phyloP scores from a whole-genome alignment of 2,797 vertebrate genomes.

The Alauda arvensis region DNA sequence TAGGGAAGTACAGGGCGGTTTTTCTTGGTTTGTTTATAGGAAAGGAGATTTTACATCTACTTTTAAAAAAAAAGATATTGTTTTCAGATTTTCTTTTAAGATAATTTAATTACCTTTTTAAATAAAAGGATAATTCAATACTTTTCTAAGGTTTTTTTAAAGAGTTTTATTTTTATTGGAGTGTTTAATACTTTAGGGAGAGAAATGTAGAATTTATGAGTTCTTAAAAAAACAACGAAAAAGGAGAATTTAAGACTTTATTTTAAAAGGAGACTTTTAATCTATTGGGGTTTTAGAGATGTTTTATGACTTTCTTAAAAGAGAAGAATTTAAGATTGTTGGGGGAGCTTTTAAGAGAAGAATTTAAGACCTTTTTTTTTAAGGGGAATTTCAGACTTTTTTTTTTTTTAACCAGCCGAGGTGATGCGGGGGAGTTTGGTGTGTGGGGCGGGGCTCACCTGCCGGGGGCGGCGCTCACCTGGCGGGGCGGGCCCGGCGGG shows the following conservation, averaged over 20 bases:
- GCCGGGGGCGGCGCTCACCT: neutral
- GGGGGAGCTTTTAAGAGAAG: neutral
- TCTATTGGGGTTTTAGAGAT: neutral
- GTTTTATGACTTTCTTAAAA: neutral
- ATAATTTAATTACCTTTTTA: neutral
- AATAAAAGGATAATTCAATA: neutral
- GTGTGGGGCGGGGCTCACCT: neutral
- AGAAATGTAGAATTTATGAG: neutral
- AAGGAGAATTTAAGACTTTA: neutral
- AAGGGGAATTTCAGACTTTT: neutral
- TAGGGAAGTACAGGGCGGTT: neutral
- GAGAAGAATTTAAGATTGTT: neutral
- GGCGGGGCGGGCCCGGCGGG: neutral
- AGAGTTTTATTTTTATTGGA: neutral
- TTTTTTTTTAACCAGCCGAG: neutral
- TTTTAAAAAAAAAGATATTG: neutral
- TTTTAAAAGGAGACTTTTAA: neutral
- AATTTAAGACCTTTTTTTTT: neutral
- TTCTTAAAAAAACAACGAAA: neutral
- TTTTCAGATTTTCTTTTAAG: neutral
- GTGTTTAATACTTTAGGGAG: neutral
- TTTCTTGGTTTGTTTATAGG: neutral
- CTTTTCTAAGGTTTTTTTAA: fast-evolving
- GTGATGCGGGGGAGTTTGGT: too few relatives aligned
- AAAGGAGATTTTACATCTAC: neutral